Evolutionary conservation across 1,140 invertebrate species (phyloP).

Genomic region (Leptoteleia sp.): DNA sequence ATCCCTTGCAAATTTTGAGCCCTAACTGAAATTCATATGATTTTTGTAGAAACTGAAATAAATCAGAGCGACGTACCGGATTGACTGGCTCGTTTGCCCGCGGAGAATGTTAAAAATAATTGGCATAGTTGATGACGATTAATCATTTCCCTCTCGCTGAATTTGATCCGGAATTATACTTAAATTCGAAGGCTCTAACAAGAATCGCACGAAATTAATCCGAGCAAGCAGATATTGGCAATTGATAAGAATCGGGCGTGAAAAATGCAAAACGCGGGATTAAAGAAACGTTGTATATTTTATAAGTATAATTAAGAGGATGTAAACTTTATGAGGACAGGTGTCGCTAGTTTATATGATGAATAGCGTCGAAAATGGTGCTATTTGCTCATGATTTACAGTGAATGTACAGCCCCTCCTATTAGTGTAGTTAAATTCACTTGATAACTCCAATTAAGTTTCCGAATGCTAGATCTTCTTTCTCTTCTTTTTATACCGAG

Average conservation of each 20-base stretch:
- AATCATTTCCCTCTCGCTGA: conserved; percentile 1
- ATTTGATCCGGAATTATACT: conserved; percentile 1
- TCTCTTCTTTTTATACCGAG: not conserved
- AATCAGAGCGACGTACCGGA: not conserved
- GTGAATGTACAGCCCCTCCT: conserved; percentile 6
- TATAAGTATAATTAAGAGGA: conserved; percentile 15
- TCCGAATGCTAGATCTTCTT: not conserved
- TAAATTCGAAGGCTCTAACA: not conserved
- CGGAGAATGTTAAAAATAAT: conserved; percentile 16
- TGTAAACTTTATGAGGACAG: conserved; percentile 14
- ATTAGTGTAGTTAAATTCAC: conserved; percentile 6
- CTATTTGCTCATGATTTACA: conserved; percentile 13
- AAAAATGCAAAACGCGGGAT: conserved; percentile 8
- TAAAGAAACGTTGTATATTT: conserved; percentile 9
- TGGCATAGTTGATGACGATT: conserved; percentile 10
- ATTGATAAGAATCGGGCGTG: not conserved
- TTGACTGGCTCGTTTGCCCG: not conserved
- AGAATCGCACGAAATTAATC: no score
- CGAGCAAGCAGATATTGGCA: not conserved
- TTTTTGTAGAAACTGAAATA: not conserved
- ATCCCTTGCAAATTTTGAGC: no score
- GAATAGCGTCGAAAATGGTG: conserved; percentile 13
- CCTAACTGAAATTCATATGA: no score
- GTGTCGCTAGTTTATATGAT: conserved; percentile 17
- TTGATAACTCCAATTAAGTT: conserved; percentile 9